phyloP scores from a whole-genome alignment of 1,140 invertebrate species.

The Myzus persicae region DNA sequence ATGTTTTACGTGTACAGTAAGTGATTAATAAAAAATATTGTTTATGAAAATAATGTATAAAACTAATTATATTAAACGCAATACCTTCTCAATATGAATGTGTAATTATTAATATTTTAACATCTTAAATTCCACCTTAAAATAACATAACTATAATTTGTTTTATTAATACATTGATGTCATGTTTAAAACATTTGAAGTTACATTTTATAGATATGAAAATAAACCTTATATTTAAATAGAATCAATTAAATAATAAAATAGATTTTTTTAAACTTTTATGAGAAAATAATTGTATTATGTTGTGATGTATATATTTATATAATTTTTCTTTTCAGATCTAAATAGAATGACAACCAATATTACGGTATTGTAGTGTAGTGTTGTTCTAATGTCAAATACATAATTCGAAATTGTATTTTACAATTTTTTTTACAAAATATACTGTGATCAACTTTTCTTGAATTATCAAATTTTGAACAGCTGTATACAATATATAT shows the following conservation, averaged over 20 bases:
- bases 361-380: not conserved
- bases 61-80: not conserved
- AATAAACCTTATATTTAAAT: not conserved
- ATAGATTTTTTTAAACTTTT: not conserved
- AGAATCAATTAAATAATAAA: not conserved
- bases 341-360: not conserved
- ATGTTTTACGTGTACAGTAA: not conserved
- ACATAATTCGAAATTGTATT: too few species aligned
- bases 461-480: not conserved
- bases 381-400: too few species aligned
- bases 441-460: not conserved
- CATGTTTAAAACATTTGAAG: too few species aligned
- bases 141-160: too few species aligned
- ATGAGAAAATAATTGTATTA: not conserved
- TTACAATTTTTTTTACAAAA: too few species aligned
- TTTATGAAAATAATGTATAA: not conserved
- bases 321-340: not conserved
- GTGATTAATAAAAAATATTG: not conserved
- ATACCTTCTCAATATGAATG: not conserved
- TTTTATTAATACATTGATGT: too few species aligned
- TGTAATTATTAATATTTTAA: not conserved
- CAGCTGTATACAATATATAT: too few species aligned
- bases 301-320: not conserved
- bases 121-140: not conserved
- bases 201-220: not conserved